Percentiles rank a stretch among this genome's conserved stretches.
Conservation (phyloP, 2,888 invertebrate genomes). For the Catocala nupta region DNA sequence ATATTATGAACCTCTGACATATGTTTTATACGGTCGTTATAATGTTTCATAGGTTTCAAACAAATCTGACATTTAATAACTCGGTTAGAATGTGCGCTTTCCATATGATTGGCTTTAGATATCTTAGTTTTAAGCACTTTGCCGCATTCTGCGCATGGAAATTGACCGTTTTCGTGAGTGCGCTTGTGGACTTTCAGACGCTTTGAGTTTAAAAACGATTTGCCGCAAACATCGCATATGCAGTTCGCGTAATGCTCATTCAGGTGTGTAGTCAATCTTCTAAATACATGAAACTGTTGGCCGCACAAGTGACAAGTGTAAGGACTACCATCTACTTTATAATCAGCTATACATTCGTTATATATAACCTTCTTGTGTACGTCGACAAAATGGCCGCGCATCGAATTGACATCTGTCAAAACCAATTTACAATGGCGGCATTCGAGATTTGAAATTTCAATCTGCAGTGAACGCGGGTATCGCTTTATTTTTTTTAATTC, state of each 20-base stretch:
- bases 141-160: conserved; percentile 71
- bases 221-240: conserved; percentile 83
- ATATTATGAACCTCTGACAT: conserved; percentile 78
- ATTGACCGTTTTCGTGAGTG: conserved; percentile 79
- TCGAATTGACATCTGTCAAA: conserved; percentile 66
- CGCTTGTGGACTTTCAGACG: conserved; percentile 81
- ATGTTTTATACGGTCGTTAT: conserved; percentile 78
- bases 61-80: conserved; percentile 77
- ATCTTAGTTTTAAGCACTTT: conserved; percentile 75
- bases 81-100: conserved; percentile 74
- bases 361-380: conserved; percentile 71
- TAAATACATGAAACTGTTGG: conserved; percentile 74
- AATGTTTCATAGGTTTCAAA: conserved; percentile 78
- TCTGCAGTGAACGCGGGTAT: conserved; percentile 76
- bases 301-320: conserved; percentile 74
- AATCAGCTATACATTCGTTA: conserved; percentile 78
- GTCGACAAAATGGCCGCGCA: conserved; percentile 69
- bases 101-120: conserved; percentile 75
- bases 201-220: conserved; percentile 82
- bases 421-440: conserved; percentile 69
- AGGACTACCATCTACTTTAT: conserved; percentile 72
- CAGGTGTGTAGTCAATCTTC: conserved; percentile 77
- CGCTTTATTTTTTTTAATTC: conserved; percentile 75
- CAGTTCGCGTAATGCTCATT: conserved; percentile 84
- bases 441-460: conserved; percentile 76